Evolutionary conservation across 30 jellyfish, hydroid and myxozoan genomes (phyloP), one percentile per base, ranked within the genome.

Genomic region (Pseudorhiza aurosa): DNA sequence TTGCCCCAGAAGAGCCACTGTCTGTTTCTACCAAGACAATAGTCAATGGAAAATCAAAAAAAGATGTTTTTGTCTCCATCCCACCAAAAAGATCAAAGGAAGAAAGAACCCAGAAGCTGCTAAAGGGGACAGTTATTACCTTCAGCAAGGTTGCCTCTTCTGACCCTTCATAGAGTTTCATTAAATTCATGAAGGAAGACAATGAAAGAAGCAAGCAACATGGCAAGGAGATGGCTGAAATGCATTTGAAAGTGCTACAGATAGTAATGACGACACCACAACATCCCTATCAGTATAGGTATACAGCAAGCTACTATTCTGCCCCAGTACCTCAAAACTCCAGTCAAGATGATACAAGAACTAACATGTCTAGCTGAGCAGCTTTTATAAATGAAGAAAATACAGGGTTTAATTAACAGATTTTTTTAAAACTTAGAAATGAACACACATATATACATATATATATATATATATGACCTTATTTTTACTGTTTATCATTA

Each of bases 201-300:
- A 71, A 71, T 71, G 85, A 71, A 44, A 71, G 35, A 33, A 71
- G 72, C 39, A 28, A 72, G 11, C 25, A 28, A 6, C 85, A 71
- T 71, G 85, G 49, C n/a, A 28, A 25, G 7, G 85, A 71, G 22
- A 45, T 71, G 85, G 85, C 85, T 6, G 71, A 27, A 44, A 47
- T 71, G 85, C 85, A 71, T 27, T 4, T 71, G 85, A 27, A 44
- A 47, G 49, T 49, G 72, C 63, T 71, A 56, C 85, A 71, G 39
- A 71, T 35, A 33, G 40, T 71, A 14, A 71, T 71, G 85, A 71
- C 49, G 85, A 12, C 85, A 18, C 85, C 85, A 36, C 82, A 10
- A 9, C 82, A 68, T 14, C 43, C 15, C 21, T 49, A 68, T 27
- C 58, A 29, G 27, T 46, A 36, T 25, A 31, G 19, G 9, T 36